These are phyloP conservation scores for Pinctada fucata DNA, from an alignment of 2,888 invertebrate species.

Conservation along the genomic window DNA sequence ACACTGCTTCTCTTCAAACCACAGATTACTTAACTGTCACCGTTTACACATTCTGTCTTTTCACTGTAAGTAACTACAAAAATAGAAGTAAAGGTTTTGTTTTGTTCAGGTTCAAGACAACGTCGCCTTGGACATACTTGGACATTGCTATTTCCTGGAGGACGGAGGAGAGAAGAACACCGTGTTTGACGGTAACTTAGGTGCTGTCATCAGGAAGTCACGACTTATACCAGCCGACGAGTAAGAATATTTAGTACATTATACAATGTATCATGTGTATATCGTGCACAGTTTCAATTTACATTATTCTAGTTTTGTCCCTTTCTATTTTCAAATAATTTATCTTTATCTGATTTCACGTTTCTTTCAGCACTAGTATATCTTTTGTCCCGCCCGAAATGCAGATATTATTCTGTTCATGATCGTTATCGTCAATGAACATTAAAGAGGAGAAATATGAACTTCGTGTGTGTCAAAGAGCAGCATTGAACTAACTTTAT, in stretches of 20 bases:
- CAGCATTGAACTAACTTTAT: no score
- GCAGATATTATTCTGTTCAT: no score
- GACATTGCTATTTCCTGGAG: conserved; percentile 67
- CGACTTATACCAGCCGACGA: conserved; percentile 45
- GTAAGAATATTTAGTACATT: conserved; percentile 12
- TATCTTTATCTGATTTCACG: no score
- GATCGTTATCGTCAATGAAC: no score
- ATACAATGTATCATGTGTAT: background rate
- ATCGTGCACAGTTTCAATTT: background rate
- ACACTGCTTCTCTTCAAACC: no score
- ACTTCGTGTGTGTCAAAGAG: no score
- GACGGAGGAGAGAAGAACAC: conserved; percentile 65
- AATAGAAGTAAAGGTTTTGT: background rate
- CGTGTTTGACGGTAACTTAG: conserved; percentile 54
- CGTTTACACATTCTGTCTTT: background rate
- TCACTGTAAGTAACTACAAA: background rate
- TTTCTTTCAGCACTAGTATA: no score
- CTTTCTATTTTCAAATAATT: no score
- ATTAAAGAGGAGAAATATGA: no score
- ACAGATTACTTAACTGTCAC: no score
- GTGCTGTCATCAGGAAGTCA: conserved; percentile 44
- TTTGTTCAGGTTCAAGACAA: conserved; percentile 56
- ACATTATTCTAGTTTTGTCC: no score
- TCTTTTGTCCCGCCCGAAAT: no score
- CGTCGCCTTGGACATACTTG: conserved; percentile 62